Base-by-base conservation (phyloP, 2,797 vertebrate species). In the Coregonus sp. region DNA sequence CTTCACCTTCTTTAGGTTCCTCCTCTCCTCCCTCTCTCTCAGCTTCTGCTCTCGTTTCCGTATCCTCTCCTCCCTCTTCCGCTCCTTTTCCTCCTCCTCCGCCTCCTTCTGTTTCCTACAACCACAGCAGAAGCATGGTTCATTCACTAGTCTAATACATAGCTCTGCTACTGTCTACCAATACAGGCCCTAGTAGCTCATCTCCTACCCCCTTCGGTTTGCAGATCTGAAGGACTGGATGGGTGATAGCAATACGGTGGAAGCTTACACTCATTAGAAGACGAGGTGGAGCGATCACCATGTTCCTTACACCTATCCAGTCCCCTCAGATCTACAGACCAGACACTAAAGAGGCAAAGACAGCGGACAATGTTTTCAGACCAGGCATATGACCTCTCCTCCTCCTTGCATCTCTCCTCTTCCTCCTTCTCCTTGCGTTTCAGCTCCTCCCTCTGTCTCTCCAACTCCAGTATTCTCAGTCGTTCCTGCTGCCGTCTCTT, bases 381-480 rank as follows among this genome's bases (percentile, higher is more conserved):
- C 61, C 61, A 14, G 59, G 40, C 40, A 47, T 47, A 47, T 47
- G 40, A 47, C 40, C 96, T 95, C 90, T 98, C 96, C 29, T 96
- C 96, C 77, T 97, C 95, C 82, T 94, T 96, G 51, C 94, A 94
- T 1, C 90, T 94, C 86, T 97, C 96, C 80, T 97, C 96, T 68
- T 96, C 95, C 90, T 98, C 96, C 80, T 96, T 97, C 88, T 97
- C 95, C 73, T 88, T 91, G 2, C 95, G 92, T 80, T 98, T 98
- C 89, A 96, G 96, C 79, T 98, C 97, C 88, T 98, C 96, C 77
- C 96, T 87, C 78, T 96, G 96, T 74, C 93, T 93, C 89, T 98
- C 97, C 85, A 97, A 92, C 87, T 97, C 96, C 87, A 96, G 95
- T 63, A 98, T 92, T 84, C 98, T 98, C 90, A 93, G 89, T n/a